Conservation (phyloP, 2,113 vertebrate genomes). For the Tylochromis polylepis region DNA sequence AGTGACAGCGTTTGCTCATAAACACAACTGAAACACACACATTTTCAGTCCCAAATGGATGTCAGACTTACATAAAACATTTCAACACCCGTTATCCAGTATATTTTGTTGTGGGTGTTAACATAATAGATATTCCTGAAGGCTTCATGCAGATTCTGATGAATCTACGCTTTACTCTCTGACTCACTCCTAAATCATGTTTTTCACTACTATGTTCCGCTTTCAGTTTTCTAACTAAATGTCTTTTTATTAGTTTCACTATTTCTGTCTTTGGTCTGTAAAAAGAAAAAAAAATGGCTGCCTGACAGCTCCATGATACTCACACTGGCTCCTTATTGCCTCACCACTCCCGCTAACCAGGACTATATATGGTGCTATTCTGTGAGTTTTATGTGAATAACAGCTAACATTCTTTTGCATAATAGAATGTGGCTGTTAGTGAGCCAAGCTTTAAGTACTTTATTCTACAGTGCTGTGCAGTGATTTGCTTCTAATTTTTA, state of each 20-base stretch:
- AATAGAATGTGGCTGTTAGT: conserved; percentile 28
- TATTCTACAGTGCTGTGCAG: neutral
- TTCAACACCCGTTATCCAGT: neutral
- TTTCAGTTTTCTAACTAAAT: neutral
- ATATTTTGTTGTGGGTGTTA: neutral
- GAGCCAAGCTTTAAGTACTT: neutral
- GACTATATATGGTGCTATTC: neutral
- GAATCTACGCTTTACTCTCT: neutral
- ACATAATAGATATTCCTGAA: neutral
- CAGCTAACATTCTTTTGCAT: conserved; percentile 34
- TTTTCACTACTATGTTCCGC: neutral
- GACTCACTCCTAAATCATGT: neutral
- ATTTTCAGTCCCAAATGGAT: neutral
- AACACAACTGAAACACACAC: neutral
- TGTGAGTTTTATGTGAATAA: conserved; percentile 36
- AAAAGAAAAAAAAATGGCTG: neutral
- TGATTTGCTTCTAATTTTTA: neutral
- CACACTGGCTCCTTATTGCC: neutral
- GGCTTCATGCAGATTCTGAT: neutral
- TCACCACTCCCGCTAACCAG: neutral
- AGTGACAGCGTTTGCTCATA: neutral
- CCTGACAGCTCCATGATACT: conserved; percentile 1
- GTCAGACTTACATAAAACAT: neutral
- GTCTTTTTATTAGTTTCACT: neutral
- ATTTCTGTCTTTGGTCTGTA: neutral